Evolutionary conservation across 2,888 invertebrate genomes (phyloP).

Genomic region (Volucella inanis): DNA sequence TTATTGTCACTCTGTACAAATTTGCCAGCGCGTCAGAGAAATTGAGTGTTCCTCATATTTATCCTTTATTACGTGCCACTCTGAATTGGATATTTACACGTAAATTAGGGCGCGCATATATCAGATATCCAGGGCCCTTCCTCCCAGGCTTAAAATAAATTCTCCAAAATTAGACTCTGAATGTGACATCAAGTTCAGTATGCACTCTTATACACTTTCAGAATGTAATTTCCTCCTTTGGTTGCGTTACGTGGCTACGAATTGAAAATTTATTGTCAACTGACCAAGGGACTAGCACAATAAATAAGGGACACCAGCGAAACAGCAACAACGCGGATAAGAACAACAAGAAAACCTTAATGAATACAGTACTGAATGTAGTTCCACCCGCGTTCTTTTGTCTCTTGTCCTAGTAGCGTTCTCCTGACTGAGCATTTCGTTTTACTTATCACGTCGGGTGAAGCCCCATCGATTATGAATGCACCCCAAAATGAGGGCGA

Average conservation of each 20-base stretch:
- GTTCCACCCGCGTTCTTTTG: background rate
- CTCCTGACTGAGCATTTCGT: conserved; percentile 10
- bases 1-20: conserved; percentile 25
- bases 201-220: background rate
- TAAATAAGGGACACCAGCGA: conserved; percentile 35
- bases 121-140: background rate
- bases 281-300: conserved; percentile 20
- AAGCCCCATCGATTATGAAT: conserved; percentile 56
- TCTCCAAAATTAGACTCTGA: conserved; percentile 56
- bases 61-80: conserved; percentile 12
- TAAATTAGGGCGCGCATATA: conserved; percentile 13
- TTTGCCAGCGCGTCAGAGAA: background rate
- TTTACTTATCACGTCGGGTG: conserved; percentile 44
- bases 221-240: conserved; percentile 45
- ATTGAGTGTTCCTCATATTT: conserved; percentile 14
- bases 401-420: background rate
- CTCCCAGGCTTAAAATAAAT: conserved; percentile 39
- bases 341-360: background rate
- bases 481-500: conserved; percentile 46
- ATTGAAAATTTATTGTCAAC: conserved; percentile 46
- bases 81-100: conserved; percentile 44
- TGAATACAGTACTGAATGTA: background rate
- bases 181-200: conserved; percentile 44
- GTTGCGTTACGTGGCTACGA: conserved; percentile 21
- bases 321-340: background rate